Percentiles rank a stretch among this genome's conserved stretches.
phyloP scores from a whole-genome alignment of 2,888 invertebrate species.

The Phyto melanocephala region DNA sequence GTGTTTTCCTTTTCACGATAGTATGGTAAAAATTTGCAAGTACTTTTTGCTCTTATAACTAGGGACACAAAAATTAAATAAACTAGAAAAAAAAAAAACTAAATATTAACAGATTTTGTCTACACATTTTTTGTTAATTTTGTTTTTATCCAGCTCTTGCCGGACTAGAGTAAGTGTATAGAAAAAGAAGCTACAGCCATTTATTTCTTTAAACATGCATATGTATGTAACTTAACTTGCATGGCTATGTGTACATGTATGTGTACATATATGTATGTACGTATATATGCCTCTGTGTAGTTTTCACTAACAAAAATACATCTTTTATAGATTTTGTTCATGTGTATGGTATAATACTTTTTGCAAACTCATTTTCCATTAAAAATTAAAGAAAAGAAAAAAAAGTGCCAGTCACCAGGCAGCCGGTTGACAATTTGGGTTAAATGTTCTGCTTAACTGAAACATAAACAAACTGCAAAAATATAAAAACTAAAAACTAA shows the following conservation, averaged over 20 bases:
- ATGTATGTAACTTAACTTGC: neutral
- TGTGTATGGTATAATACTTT: constrained; percentile 21
- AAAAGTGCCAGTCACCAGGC: constrained; percentile 1
- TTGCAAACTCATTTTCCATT: constrained; percentile 41
- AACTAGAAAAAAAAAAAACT: neutral
- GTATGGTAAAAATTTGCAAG: neutral
- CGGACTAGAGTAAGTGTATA: neutral
- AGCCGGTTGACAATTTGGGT: constrained; percentile 57
- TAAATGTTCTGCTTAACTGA: constrained; percentile 51
- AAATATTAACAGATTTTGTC: constrained; percentile 40
- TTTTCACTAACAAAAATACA: neutral
- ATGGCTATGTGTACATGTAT: no score
- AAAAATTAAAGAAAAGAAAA: neutral
- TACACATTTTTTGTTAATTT: constrained; percentile 33
- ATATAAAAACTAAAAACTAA: constrained; percentile 3
- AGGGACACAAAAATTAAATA: neutral
- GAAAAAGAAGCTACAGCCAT: neutral
- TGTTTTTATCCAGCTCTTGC: constrained; percentile 2
- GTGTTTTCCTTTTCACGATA: neutral
- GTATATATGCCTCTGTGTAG: neutral
- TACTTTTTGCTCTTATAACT: neutral
- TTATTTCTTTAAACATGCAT: neutral
- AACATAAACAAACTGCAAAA: constrained; percentile 30
- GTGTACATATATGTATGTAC: no score
- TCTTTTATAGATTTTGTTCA: neutral